Evolutionary conservation across 1,140 invertebrate genomes (phyloP), one percentile per base, ranked within the genome.

Genomic region (Mylabris phalerata): DNA sequence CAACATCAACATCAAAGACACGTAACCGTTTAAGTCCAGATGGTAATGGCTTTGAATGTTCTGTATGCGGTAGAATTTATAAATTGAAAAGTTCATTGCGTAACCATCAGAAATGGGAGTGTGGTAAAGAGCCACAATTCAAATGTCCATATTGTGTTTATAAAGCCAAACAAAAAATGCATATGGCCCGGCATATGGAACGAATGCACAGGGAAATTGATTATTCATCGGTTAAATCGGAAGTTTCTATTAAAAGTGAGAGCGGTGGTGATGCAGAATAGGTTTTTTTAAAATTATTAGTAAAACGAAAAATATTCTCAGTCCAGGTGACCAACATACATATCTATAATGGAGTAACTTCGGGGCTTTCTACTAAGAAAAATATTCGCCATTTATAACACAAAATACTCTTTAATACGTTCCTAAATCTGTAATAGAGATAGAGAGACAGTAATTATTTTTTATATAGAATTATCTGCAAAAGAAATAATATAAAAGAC

Each of bases 51-150:
- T 86, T 89, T 73, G 84, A 85, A 66, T 90, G 86, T 73, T 79
- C 85, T 10, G 85, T 88, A 62, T 92, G 89, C 74, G 88, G 87
- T 47, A 80, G 88, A 44, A 82, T 88, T 47, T 92, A 92, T 75
- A 91, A 91, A 71, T 78, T 91, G 46, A 90, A 90, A 75, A 90
- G 87, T 58, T 90, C 88, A 65, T 77, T 92, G 68, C 79, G 88
- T 24, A 92, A 90, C 71, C 88, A 91, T 71, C 88, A 90, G 75
- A 90, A 91, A 72, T 92, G 88, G 88, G 89, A 92, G 72, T 92
- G 89, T 73, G 88, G 78, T 7, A 79, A 80, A 54, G 78, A 80
- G 48, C 79, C 79, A 2, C 76, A 80, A 55, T 82, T 83, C 65
- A 75, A 79, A 55, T 83, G 81, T 59, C 68, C 71, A 2, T 69